Evolutionary conservation across 1,140 invertebrate species (phyloP), one percentile per base, ranked within the genome.

Genomic region (Eufriesea mexicana): DNA sequence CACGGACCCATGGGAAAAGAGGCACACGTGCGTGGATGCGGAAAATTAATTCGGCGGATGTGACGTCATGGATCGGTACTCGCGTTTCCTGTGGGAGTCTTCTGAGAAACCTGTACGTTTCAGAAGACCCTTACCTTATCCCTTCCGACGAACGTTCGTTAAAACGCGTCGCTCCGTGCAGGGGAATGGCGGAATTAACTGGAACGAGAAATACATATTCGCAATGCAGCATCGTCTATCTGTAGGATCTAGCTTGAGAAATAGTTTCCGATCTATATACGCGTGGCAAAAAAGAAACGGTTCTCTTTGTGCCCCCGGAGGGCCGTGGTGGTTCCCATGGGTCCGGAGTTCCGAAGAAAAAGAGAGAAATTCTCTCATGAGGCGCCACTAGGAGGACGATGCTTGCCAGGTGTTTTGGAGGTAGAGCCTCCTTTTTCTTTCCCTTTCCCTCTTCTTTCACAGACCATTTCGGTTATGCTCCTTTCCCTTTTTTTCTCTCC

Each of bases 341-440:
- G 84, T 86, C 86, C 82, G 68, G n/a, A 61, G 84, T 89, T 85
- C 68, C 74, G 70, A 85, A 90, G 90, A 76, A 81, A 81, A 81
- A 84, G 76, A 80, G 90, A 91, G 89, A 87, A 87, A 91, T 92
- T 92, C 89, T 92, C 87, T 90, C 91, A 91, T 89, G 88, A 92
- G 91, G 92, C 91, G 91, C 91, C 92, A 92, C 90, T 91, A 90
- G 72, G 73, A 90, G 86, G 82, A 90, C 87, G 90, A 91, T 92
- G 90, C 77, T 84, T 73, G 92, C 91, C 92, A 93, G 92, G 92
- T 92, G 92, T 92, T 93, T 91, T 70, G 77, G 86, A 85, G 81
- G 85, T 89, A 78, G 82, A 45, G 66, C 66, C 42, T 79, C 67
- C 68, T 83, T 83, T 80, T 18, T 73, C 51, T 87, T 78, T 85